These are phyloP conservation scores for Drosophila pseudoananassae DNA, from an alignment of 1,140 invertebrate species.

Conservation along the genomic window DNA sequence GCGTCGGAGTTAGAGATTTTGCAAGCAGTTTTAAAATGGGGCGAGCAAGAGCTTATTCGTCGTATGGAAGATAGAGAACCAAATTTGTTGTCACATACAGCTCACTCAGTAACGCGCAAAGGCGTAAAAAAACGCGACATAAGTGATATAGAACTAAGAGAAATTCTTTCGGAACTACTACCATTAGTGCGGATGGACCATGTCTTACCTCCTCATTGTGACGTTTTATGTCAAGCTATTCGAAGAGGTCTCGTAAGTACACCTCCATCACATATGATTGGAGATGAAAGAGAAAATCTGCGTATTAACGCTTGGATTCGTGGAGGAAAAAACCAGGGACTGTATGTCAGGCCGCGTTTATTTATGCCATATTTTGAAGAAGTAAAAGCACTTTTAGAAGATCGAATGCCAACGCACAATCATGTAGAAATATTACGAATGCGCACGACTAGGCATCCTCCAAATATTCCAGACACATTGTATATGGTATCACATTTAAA, in stretches of 20 bases:
- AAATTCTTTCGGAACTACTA: constrained; percentile 93
- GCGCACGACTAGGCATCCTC: constrained; percentile 88
- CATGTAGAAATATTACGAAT: constrained; percentile 91
- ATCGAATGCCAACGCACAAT: constrained; percentile 88
- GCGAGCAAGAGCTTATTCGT: constrained; percentile 92
- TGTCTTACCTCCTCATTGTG: constrained; percentile 93
- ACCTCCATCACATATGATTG: constrained; percentile 94
- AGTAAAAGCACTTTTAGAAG: constrained; percentile 93
- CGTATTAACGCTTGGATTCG: constrained; percentile 94
- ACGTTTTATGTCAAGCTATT: constrained; percentile 91
- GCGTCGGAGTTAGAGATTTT: constrained; percentile 95
- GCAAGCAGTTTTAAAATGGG: constrained; percentile 95
- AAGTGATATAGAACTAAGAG: constrained; percentile 93
- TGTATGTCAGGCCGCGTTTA: constrained; percentile 93
- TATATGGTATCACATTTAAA: constrained; percentile 92
- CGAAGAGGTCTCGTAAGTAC: constrained; percentile 93
- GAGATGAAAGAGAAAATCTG: constrained; percentile 88
- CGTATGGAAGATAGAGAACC: constrained; percentile 95
- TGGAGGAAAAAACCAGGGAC: constrained; percentile 90
- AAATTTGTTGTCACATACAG: constrained; percentile 95
- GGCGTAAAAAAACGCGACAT: constrained; percentile 93
- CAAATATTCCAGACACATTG: constrained; percentile 95
- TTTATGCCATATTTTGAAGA: constrained; percentile 98
- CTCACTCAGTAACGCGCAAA: constrained; percentile 94
- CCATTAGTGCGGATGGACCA: constrained; percentile 95